phyloP scores from a whole-genome alignment of 2,888 invertebrate genomes.

The Mythimna albipuncta region DNA sequence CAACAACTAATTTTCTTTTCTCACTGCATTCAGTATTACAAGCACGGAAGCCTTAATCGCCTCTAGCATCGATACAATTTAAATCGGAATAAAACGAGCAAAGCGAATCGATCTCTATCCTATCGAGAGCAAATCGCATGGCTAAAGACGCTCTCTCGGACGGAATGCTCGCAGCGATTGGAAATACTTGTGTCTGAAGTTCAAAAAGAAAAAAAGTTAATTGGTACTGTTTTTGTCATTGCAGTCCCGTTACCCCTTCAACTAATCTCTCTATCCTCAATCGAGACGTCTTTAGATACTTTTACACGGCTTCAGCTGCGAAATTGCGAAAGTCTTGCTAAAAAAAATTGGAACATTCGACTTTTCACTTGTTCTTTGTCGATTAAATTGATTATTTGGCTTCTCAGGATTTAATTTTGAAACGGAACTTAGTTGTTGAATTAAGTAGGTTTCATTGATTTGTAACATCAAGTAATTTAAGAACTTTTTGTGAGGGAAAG shows the following conservation, averaged over 20 bases:
- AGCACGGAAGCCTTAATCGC: conserved; percentile 86
- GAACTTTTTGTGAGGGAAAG: conserved; percentile 4
- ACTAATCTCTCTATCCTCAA: conserved; percentile 82
- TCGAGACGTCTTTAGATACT: conserved; percentile 74
- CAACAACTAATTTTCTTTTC: conserved; percentile 79
- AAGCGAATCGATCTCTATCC: conserved; percentile 87
- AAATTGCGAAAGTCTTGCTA: conserved; percentile 70
- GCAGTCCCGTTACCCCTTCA: conserved; percentile 80
- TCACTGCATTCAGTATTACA: conserved; percentile 70
- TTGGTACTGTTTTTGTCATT: conserved; percentile 87
- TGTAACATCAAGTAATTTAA: conserved; percentile 1
- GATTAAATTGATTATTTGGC: conserved; percentile 63
- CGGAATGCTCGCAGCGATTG: conserved; percentile 84
- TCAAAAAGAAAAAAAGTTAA: conserved; percentile 85
- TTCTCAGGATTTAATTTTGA: conserved; percentile 42
- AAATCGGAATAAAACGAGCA: conserved; percentile 88
- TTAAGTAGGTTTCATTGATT: conserved; percentile 25
- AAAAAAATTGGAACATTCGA: conserved; percentile 66
- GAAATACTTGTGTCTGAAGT: conserved; percentile 84
- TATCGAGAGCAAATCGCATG: conserved; percentile 88
- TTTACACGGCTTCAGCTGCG: conserved; percentile 69
- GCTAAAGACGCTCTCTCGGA: conserved; percentile 86
- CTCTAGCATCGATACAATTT: conserved; percentile 88
- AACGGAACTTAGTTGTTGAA: conserved; percentile 13
- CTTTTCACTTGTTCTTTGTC: conserved; percentile 57